phyloP scores from a whole-genome alignment of 2,113 vertebrate genomes.

The Acrocephalus kingi region DNA sequence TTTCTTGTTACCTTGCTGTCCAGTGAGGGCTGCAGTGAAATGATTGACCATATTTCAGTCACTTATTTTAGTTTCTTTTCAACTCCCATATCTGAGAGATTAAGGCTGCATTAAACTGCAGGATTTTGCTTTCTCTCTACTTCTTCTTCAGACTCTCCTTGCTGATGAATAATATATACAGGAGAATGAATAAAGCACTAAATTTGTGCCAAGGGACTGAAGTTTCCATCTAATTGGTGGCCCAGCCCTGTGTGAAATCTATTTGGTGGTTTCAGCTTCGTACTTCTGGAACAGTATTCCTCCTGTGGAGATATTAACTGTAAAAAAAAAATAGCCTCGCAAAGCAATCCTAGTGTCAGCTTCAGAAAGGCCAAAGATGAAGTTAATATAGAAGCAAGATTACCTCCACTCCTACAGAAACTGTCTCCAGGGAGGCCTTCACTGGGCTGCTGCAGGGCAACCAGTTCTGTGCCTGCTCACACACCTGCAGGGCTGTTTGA shows the following conservation, averaged over 20 bases:
- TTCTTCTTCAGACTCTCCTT: constrained; percentile 37
- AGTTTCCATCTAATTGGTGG: constrained; percentile 53
- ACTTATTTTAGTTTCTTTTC: neutral
- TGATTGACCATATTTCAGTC: neutral
- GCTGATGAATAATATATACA: constrained; percentile 76
- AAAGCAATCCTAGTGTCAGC: constrained; percentile 1
- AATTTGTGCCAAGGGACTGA: neutral
- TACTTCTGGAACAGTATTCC: constrained; percentile 33
- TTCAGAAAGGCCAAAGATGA: constrained; percentile 45
- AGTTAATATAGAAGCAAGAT: constrained; percentile 37
- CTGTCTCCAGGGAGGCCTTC: neutral
- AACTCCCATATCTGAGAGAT: constrained; percentile 9
- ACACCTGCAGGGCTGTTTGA: neutral
- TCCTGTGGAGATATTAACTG: constrained; percentile 33
- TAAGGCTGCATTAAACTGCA: constrained; percentile 44
- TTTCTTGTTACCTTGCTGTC: neutral
- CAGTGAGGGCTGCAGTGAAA: neutral
- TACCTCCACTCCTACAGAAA: neutral
- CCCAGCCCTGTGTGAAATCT: constrained; percentile 57
- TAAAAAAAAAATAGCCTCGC: constrained; percentile 2
- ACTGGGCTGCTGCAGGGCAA: neutral
- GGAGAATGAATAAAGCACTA: constrained; percentile 59
- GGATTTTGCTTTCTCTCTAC: constrained; percentile 27
- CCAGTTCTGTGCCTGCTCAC: neutral
- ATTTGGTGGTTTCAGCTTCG: constrained; percentile 19